Base-by-base conservation (phyloP, 23 tunicate genomes). In the Phallusia fumigata region DNA sequence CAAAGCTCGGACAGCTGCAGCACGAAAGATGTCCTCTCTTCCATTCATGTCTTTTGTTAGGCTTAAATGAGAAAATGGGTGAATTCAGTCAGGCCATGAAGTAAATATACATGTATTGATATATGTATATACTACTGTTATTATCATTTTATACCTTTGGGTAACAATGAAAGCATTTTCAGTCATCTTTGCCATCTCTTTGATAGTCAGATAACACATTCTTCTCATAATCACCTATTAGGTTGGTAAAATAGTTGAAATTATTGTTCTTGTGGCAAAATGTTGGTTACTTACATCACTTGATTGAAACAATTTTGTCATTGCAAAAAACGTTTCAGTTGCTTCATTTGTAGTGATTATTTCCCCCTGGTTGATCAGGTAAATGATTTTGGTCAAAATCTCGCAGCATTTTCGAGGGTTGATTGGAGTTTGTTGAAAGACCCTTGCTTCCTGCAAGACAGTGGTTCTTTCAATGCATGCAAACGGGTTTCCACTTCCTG, bases 91-190 rank as follows among this genome's bases (percentile, higher is more conserved):
- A 40, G 10, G 10, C 10, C 47, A 40, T 10, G 8, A 40, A 40
- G 10, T 40, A 10, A 40, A 5, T 40, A 40, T 10, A 40, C 13
- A 21, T 76, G 13, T 32, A 76, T 76, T 76, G 44, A n/a, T n/a
- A n/a, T n/a, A n/a, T n/a, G n/a, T n/a, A n/a, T n/a, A n/a, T n/a
- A n/a, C n/a, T n/a, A n/a, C 10, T 40, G 47, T 40, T 3, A 40
- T 10, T 40, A 40, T 3, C 5, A 40, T 65, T 2, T 0, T 0
- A 16, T 75, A 89, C 90, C 98, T 90, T 65, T 96, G 99, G 36
- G 99, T 96, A 34, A 96, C 96, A 53, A 96, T 96, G 74, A 96
- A 96, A 0, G 99, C 99, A 88, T 96, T 91, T 78, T 96, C 99
- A 50, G 99, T 96, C 97, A 96, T 91, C 52, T 84, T 96, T 15